Percentiles rank a stretch among this genome's conserved stretches.
phyloP scores from a whole-genome alignment of 2,113 vertebrate genomes.

The Psilopsiagon aurifrons region DNA sequence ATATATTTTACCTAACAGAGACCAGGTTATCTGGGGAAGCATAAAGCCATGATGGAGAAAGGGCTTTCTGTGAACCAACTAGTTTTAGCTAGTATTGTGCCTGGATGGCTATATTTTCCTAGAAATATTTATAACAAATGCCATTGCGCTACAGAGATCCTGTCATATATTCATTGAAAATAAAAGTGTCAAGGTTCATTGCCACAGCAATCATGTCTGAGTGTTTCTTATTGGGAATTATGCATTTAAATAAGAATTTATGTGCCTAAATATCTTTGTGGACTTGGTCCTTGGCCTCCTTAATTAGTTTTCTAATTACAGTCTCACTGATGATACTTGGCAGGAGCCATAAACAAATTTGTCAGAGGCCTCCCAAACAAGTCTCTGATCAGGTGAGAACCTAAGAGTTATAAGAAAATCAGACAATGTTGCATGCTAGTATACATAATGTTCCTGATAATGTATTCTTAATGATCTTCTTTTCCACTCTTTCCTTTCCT shows the following conservation, averaged over 20 bases:
- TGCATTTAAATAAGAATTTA: not conserved
- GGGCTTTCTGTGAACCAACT: not conserved
- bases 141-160: not conserved
- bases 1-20: not conserved
- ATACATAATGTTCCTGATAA: not conserved
- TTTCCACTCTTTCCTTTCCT: not conserved
- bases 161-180: not conserved
- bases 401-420: not conserved
- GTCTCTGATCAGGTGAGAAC: not conserved
- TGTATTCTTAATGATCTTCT: not conserved
- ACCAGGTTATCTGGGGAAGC: not conserved
- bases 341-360: not conserved
- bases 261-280: not conserved
- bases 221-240: not conserved
- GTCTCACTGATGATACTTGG: not conserved
- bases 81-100: not conserved
- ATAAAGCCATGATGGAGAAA: not conserved
- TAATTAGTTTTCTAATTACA: slow-evolving; percentile 31
- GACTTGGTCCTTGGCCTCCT: not conserved
- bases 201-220: not conserved
- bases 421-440: not conserved
- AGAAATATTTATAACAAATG: not conserved
- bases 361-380: not conserved
- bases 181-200: not conserved
- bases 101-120: not conserved